Evolutionary conservation across 2,113 vertebrate species (phyloP).

Genomic region (Gymnogyps californianus): DNA sequence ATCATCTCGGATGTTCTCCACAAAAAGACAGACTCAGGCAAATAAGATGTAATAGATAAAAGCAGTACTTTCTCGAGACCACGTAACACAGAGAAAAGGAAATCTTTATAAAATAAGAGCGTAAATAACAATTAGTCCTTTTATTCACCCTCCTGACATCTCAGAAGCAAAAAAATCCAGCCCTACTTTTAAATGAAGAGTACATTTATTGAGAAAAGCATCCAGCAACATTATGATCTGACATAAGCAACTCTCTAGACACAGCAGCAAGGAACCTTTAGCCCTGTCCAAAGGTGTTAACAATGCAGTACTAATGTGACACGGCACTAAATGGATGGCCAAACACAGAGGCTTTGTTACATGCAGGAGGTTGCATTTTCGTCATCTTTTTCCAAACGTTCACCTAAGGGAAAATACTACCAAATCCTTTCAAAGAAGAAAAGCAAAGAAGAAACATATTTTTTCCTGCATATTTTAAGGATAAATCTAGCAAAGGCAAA

Average conservation of each 20-base stretch:
- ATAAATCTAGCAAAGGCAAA: not conserved
- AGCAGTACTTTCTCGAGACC: not conserved
- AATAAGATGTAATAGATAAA: not conserved
- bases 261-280: conserved; percentile 30
- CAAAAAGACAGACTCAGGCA: not conserved
- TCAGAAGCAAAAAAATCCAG: not conserved
- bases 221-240: not conserved
- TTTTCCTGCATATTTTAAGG: not conserved
- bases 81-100: not conserved
- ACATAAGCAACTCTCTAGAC: not conserved
- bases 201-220: not conserved
- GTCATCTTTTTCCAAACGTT: not conserved
- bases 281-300: conserved; percentile 50
- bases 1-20: not conserved
- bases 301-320: conserved; percentile 31
- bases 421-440: not conserved
- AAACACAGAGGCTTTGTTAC: conserved; percentile 30
- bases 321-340: conserved; percentile 22
- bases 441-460: not conserved
- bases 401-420: not conserved
- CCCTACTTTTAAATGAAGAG: not conserved
- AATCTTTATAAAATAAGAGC: not conserved
- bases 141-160: not conserved
- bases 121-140: not conserved
- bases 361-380: not conserved